Evolutionary conservation across 2,113 vertebrate species (phyloP).

Genomic region (Phrynocephalus versicolor): DNA sequence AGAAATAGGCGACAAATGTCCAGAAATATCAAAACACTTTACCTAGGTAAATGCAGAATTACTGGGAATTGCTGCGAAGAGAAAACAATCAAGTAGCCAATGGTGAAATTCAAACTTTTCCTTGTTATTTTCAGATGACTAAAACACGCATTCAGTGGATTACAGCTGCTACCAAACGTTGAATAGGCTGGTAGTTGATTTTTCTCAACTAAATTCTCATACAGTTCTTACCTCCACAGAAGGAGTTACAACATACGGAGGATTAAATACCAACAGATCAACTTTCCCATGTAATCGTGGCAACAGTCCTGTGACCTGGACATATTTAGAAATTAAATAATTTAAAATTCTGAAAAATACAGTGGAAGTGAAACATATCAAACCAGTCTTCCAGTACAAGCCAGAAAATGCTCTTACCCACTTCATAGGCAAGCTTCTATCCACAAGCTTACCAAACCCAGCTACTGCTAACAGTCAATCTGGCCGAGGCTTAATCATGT

Average conservation of each 20-base stretch:
- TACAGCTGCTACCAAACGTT: background rate
- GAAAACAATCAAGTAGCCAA: background rate
- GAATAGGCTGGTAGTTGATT: background rate
- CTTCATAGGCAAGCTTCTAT: background rate
- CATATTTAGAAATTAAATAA: conserved; percentile 17
- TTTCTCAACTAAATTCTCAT: background rate
- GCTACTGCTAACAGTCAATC: background rate
- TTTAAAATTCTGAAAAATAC: background rate
- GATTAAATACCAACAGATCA: conserved; percentile 93
- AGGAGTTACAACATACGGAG: conserved; percentile 93
- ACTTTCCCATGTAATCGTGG: conserved; percentile 86
- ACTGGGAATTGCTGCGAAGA: background rate
- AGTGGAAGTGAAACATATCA: background rate
- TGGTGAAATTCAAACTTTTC: background rate
- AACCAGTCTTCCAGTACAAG: background rate
- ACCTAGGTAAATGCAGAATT: background rate
- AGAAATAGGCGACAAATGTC: background rate
- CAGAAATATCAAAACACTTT: background rate
- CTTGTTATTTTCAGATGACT: background rate
- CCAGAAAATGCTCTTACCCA: background rate
- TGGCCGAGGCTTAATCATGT: background rate
- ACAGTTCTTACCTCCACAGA: conserved; percentile 84
- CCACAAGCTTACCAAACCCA: background rate
- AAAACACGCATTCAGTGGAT: background rate
- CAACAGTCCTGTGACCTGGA: conserved; percentile 81